These are phyloP conservation scores for Lithophane leautieri DNA, from an alignment of 2,888 invertebrate species.

Conservation along the genomic window DNA sequence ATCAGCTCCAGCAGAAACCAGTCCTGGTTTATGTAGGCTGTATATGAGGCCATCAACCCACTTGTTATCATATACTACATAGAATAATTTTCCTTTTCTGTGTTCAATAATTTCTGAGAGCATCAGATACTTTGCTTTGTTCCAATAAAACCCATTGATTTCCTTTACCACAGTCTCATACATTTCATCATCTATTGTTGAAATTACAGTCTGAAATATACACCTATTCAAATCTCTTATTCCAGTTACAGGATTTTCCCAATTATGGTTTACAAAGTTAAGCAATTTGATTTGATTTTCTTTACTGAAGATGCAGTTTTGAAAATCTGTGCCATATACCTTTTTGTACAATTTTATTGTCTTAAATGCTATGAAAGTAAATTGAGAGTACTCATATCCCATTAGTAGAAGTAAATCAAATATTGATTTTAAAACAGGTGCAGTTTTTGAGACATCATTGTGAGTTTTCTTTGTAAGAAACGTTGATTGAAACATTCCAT, in stretches of 20 bases:
- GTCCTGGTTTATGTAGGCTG: constrained; percentile 87
- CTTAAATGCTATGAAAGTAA: constrained; percentile 89
- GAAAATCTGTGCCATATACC: constrained; percentile 78
- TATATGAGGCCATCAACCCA: constrained; percentile 81
- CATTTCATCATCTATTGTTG: constrained; percentile 70
- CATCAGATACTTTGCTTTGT: constrained; percentile 91
- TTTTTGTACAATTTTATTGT: constrained; percentile 85
- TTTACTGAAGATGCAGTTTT: constrained; percentile 72
- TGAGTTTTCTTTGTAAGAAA: constrained; percentile 70
- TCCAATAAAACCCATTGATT: constrained; percentile 89
- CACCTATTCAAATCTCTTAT: constrained; percentile 88
- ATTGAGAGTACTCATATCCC: constrained; percentile 89
- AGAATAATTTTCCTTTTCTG: constrained; percentile 64
- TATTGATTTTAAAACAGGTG: constrained; percentile 69
- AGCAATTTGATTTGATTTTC: constrained; percentile 83
- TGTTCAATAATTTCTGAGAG: constrained; percentile 87
- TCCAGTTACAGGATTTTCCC: constrained; percentile 91
- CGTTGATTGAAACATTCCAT: constrained; percentile 86
- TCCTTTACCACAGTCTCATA: constrained; percentile 75
- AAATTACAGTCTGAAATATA: constrained; percentile 84
- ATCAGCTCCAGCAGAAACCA: constrained; percentile 91
- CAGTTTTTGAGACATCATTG: constrained; percentile 57
- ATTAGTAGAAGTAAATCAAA: constrained; percentile 77
- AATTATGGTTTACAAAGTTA: constrained; percentile 90
- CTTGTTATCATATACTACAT: constrained; percentile 65